These are phyloP conservation scores for Hylyphantes graminicola DNA, from an alignment of 1,140 invertebrate species.

Conservation along the genomic window DNA sequence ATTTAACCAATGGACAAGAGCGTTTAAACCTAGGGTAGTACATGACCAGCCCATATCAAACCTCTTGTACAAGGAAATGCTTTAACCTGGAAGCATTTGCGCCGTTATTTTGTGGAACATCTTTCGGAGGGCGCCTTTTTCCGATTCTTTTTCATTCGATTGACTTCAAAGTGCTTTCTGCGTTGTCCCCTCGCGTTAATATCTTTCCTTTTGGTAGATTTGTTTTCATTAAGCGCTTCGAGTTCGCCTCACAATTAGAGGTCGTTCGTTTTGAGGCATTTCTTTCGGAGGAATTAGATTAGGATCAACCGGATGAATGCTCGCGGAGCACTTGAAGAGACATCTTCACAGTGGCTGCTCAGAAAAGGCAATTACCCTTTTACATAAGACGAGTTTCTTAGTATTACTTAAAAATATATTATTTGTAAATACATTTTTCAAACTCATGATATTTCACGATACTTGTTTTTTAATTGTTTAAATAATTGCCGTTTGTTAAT, in stretches of 20 bases:
- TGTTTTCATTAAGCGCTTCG: constrained; percentile 54
- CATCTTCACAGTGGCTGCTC: not conserved
- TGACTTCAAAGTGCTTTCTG: constrained; percentile 57
- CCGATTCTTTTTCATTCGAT: constrained; percentile 55
- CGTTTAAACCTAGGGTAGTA: constrained; percentile 52
- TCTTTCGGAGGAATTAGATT: constrained; percentile 38
- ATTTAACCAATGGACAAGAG: constrained; percentile 58
- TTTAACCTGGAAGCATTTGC: constrained; percentile 57
- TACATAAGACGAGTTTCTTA: no score
- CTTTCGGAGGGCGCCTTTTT: constrained; percentile 18
- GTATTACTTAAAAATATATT: no score
- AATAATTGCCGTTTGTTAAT: no score
- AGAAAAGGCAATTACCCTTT: not conserved
- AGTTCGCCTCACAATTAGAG: constrained; percentile 36
- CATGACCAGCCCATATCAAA: constrained; percentile 54
- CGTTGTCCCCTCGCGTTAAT: constrained; percentile 45
- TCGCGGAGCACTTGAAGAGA: not conserved
- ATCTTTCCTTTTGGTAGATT: constrained; percentile 55
- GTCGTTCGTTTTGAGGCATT: constrained; percentile 23
- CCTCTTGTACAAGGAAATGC: constrained; percentile 59
- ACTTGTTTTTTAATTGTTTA: no score
- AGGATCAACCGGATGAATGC: not conserved
- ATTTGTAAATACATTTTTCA: no score
- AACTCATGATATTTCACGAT: no score
- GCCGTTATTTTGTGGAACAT: constrained; percentile 42